A percentile compares a stretch with the other conserved stretches of the same genome.
Conservation (phyloP, 2,797 vertebrate species). For the Molossus alvarezi region DNA sequence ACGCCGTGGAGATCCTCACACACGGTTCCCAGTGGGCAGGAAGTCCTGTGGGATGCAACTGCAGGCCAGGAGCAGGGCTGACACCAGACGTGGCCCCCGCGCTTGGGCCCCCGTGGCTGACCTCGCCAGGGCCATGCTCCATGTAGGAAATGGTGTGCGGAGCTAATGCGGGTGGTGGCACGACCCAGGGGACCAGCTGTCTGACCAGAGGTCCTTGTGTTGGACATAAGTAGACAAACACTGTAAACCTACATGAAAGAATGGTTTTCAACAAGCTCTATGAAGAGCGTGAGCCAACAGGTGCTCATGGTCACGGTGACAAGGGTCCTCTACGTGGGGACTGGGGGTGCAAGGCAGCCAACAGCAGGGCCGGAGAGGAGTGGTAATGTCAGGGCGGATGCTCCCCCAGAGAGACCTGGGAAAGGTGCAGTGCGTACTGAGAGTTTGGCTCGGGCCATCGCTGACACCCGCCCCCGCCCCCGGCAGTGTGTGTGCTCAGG, state of each 20-base stretch:
- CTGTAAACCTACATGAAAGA: rapidly evolving
- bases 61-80: neutral
- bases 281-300: rapidly evolving
- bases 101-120: rapidly evolving
- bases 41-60: neutral
- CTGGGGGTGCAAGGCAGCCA: neutral
- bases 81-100: rapidly evolving
- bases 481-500: too few species aligned
- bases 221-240: neutral
- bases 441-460: rapidly evolving
- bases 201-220: neutral
- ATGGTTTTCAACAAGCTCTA: neutral
- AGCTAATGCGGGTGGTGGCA: too few species aligned
- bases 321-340: neutral
- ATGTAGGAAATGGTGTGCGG: rapidly evolving
- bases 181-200: rapidly evolving
- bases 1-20: rapidly evolving
- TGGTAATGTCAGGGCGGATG: neutral
- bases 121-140: neutral
- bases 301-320: rapidly evolving
- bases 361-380: rapidly evolving
- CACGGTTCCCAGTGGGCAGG: rapidly evolving
- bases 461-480: too few species aligned
- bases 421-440: rapidly evolving
- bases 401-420: neutral